Evolutionary conservation across 1,140 invertebrate genomes (phyloP).

Genomic region (Schmidtea mediterranea): DNA sequence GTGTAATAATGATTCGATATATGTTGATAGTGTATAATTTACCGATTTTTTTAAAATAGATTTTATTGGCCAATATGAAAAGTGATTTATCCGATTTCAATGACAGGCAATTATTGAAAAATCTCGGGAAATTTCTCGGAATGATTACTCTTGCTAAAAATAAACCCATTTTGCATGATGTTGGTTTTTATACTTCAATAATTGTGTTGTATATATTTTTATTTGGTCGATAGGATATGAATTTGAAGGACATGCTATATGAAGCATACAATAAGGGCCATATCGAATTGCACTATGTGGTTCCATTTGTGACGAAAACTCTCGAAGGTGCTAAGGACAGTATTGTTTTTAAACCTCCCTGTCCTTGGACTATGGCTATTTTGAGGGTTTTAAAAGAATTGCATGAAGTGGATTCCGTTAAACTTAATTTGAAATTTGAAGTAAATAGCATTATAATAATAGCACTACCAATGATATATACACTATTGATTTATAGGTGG

Average conservation of each 20-base stretch:
- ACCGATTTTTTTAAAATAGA: constrained; percentile 3
- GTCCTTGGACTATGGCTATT: constrained; percentile 89
- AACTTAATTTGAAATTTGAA: constrained; percentile 51
- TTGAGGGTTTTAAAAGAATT: constrained; percentile 86
- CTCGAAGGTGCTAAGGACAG: constrained; percentile 78
- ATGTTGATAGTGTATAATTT: no score
- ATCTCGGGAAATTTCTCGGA: constrained; percentile 92
- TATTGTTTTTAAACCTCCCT: constrained; percentile 74
- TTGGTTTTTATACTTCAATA: constrained; percentile 11
- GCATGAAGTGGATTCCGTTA: constrained; percentile 73
- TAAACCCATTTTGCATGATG: constrained; percentile 55
- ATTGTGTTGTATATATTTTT: no score
- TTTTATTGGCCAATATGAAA: constrained; percentile 2
- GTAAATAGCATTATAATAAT: not conserved
- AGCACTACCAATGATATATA: no score
- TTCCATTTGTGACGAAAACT: constrained; percentile 98
- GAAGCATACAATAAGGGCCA: constrained; percentile 92
- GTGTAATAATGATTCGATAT: constrained; percentile 30
- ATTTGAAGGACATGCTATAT: constrained; percentile 68
- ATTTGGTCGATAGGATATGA: constrained; percentile 40
- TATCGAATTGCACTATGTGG: constrained; percentile 87
- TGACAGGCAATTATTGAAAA: constrained; percentile 77
- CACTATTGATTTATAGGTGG: constrained; percentile 69
- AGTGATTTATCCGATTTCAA: constrained; percentile 69
- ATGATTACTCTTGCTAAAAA: constrained; percentile 79